Evolutionary conservation across 1,140 invertebrate genomes (phyloP), one percentile per base, ranked within the genome.

Genomic region (Hycleus phaleratus): DNA sequence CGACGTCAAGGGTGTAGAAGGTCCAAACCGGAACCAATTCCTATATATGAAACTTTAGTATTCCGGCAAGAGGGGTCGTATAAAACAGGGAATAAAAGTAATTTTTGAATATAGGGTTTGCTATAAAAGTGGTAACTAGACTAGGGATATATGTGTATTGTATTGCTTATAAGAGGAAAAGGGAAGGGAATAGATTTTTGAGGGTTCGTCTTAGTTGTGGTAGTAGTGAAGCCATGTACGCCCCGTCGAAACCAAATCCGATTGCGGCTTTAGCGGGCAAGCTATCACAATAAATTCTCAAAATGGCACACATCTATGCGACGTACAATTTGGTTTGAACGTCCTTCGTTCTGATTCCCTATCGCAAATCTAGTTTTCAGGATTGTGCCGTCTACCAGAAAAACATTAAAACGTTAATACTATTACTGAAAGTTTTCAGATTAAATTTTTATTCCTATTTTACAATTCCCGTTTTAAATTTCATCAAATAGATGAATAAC

Each of bases 261-360:
- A 69, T 69, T 67, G 65, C 65, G 65, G 65, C 65, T 67, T 67
- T 67, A 65, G 65, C 60, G 68, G 59, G 66, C 60, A 68, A 61
- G 68, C 68, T 69, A 69, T 69, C 68, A 69, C 68, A 64, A 69
- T 69, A 69, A 69, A 69, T 69, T 66, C 64, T 56, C 45, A 58
- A 59, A 66, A 67, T 67, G 59, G 62, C 61, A 59, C 65, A 64
- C 64, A 69, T 69, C 63, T 67, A 69, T 66, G 66, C 64, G 66
- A 66, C 68, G 62, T 64, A 67, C 64, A 66, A 68, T 69, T 66
- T 63, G 63, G 66, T 64, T 66, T 60, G 60, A 62, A 60, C 60
- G 61, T 61, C 59, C 65, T 57, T 55, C 9, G 11, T n/a, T 42
- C 4, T 42, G 61, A 63, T 55, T 57, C 56, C 64, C 56, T 66